Evolutionary conservation across 2,888 invertebrate genomes (phyloP).

Genomic region (Limenitis camilla): DNA sequence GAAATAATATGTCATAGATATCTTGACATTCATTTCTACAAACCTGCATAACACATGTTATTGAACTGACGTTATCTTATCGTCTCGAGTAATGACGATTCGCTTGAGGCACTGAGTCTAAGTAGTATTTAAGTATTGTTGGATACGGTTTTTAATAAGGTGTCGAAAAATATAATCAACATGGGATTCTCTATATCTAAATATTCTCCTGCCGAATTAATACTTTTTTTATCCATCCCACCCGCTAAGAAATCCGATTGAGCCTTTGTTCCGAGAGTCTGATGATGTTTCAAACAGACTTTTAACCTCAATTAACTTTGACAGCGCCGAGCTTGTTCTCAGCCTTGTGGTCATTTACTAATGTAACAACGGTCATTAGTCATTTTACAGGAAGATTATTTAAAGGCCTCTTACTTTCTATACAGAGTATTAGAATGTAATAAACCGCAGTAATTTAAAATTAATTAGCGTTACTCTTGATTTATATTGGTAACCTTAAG

Average conservation of each 20-base stretch:
- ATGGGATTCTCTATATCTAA: too few relatives aligned
- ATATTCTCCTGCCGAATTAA: too few relatives aligned
- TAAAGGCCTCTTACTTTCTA: conserved; percentile 55
- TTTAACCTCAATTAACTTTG: conserved; percentile 59
- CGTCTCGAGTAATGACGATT: conserved; percentile 49
- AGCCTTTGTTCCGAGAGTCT: conserved; percentile 54
- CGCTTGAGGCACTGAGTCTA: conserved; percentile 17
- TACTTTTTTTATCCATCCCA: conserved; percentile 34
- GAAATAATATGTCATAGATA: background rate
- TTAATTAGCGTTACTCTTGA: conserved; percentile 8
- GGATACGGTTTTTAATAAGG: too few relatives aligned
- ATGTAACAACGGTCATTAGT: conserved; percentile 55
- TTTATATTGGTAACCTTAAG: conserved; percentile 7
- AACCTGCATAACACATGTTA: conserved; percentile 40
- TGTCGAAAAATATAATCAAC: too few relatives aligned
- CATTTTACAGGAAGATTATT: conserved; percentile 48
- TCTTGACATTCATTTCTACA: conserved; percentile 4
- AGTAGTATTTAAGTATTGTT: too few relatives aligned
- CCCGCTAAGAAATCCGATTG: conserved; percentile 47
- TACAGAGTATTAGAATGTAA: conserved; percentile 28
- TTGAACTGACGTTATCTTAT: conserved; percentile 67
- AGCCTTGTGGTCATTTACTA: conserved; percentile 55
- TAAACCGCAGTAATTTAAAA: conserved; percentile 10
- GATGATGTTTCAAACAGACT: conserved; percentile 50
- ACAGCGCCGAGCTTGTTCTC: conserved; percentile 52